Percentiles rank a stretch among this genome's conserved stretches.
These are phyloP conservation scores for Cuniculus paca DNA, from an alignment of 2,797 vertebrate genomes.

Conservation along the genomic window DNA sequence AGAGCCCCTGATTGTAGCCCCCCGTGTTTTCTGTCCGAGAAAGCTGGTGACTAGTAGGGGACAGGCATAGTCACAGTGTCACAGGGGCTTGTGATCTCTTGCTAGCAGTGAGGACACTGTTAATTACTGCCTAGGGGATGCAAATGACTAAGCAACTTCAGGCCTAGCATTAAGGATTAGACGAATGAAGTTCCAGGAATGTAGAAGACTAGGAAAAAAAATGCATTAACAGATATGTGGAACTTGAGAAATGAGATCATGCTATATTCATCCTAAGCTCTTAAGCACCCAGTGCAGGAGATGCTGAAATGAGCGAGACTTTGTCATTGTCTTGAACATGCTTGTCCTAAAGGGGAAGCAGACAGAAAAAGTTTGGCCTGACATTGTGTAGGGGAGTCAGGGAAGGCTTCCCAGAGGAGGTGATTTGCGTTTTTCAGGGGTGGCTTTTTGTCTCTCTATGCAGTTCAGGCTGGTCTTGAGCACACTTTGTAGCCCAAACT, in stretches of 20 bases:
- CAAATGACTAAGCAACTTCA: background rate
- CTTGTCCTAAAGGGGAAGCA: background rate
- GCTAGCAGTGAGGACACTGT: background rate
- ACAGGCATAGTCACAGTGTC: background rate
- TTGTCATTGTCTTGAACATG: background rate
- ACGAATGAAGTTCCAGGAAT: constrained; percentile 32
- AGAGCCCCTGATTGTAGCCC: background rate
- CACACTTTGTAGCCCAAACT: no score
- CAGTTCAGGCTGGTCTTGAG: no score
- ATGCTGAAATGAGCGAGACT: background rate
- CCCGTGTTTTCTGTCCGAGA: background rate
- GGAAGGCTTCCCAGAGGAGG: background rate
- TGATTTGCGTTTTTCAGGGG: background rate
- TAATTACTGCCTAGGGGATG: background rate
- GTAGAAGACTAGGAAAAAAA: background rate
- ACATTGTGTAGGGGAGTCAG: background rate
- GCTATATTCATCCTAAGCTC: background rate
- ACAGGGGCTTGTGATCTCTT: background rate
- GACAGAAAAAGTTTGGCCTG: background rate
- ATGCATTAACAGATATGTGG: background rate
- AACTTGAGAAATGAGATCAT: constrained; percentile 14
- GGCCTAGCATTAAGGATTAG: background rate
- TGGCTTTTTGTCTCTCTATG: no score
- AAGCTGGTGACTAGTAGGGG: constrained; percentile 30
- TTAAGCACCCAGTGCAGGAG: background rate